phyloP scores from a whole-genome alignment of 2,113 vertebrate genomes.

The Erpornis zantholeuca region DNA sequence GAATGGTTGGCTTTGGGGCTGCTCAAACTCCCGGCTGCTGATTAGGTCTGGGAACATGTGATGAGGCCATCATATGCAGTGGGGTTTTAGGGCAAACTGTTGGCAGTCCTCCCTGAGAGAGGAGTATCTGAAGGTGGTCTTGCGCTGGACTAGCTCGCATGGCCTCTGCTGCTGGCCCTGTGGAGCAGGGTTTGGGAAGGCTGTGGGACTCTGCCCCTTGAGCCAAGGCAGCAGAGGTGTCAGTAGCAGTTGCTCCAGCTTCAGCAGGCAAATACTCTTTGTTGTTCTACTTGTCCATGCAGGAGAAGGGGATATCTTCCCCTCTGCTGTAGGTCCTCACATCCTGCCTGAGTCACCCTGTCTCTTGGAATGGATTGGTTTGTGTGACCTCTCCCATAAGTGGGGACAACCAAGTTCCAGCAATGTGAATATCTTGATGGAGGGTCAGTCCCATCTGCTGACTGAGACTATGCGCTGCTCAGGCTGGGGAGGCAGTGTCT shows the following conservation, averaged over 20 bases:
- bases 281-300: not conserved
- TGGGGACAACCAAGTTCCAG: not conserved
- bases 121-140: not conserved
- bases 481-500: not conserved
- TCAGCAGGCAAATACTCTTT: not conserved
- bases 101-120: not conserved
- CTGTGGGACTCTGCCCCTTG: not conserved
- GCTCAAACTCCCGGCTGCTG: not conserved
- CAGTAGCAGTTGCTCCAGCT: not conserved
- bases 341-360: not conserved
- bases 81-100: not conserved
- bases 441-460: not conserved
- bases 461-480: fast-evolving
- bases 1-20: not conserved
- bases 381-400: not conserved
- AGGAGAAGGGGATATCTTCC: not conserved
- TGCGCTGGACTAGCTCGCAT: not conserved
- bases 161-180: not conserved
- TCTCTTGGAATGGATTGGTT: not conserved
- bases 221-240: not conserved
- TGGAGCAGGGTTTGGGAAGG: not conserved
- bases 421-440: not conserved
- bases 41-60: not conserved
- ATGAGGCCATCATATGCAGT: not conserved
- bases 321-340: not conserved